Conservation (phyloP, 2,113 vertebrate genomes). For the Irena cyanogastra region DNA sequence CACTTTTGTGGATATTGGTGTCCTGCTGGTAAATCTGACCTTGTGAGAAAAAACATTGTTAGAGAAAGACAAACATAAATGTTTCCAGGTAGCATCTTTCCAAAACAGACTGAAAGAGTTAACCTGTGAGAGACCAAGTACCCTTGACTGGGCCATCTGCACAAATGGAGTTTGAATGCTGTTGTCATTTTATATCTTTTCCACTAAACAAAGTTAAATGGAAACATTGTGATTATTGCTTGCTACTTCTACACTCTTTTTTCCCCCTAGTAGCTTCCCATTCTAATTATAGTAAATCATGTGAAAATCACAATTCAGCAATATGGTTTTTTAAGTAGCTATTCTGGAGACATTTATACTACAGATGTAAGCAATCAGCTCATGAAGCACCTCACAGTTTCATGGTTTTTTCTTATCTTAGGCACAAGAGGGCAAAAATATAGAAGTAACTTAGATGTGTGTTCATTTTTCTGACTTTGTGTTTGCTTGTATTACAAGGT, state of each 20-base stretch:
- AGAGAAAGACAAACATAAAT: conserved; percentile 52
- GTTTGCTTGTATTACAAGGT: background rate
- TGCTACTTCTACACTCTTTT: background rate
- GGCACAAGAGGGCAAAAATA: background rate
- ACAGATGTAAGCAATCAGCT: background rate
- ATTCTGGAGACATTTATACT: background rate
- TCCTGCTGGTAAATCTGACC: background rate
- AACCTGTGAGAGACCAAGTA: background rate
- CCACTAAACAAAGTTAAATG: background rate
- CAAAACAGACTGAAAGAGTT: conserved; percentile 17
- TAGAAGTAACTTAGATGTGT: background rate
- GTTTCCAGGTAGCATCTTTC: conserved; percentile 31
- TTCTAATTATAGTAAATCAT: background rate
- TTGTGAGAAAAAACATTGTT: background rate
- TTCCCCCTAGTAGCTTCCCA: background rate
- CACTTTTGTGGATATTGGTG: background rate
- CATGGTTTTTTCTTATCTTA: background rate
- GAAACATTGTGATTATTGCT: background rate
- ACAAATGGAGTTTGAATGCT: background rate
- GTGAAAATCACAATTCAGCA: background rate
- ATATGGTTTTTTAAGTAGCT: background rate
- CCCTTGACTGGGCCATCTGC: background rate
- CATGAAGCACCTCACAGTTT: background rate
- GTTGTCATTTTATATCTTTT: background rate
- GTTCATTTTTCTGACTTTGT: background rate